A percentile compares a stretch with the other conserved stretches of the same genome.
phyloP scores from a whole-genome alignment of 2,888 invertebrate genomes.

The Drosophila anomalata region DNA sequence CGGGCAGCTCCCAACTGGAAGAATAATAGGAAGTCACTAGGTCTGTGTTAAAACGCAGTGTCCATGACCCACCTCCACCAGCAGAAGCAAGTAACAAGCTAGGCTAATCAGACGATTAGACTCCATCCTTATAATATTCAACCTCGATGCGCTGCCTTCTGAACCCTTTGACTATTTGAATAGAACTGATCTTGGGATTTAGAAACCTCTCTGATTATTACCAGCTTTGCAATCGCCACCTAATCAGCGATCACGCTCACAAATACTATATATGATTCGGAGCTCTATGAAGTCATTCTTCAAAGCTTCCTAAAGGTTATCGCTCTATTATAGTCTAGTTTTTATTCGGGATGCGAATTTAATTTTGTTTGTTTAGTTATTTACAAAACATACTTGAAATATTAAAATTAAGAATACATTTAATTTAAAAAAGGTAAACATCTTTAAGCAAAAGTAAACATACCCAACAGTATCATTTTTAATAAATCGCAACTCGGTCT shows the following conservation, averaged over 20 bases:
- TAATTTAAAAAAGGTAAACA: not conserved
- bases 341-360: not conserved
- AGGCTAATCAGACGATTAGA: constrained; percentile 35
- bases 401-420: not conserved
- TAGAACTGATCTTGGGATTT: constrained; percentile 48
- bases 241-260: constrained; percentile 7
- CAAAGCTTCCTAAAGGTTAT: constrained; percentile 9
- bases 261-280: not conserved
- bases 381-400: not conserved
- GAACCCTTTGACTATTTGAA: constrained; percentile 30
- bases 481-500: not conserved
- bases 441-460: not conserved
- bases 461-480: not conserved
- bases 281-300: constrained; percentile 1
- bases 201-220: not conserved
- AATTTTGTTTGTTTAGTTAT: not conserved
- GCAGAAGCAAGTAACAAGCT: constrained; percentile 39
- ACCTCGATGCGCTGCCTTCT: not conserved
- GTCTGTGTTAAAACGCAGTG: not conserved
- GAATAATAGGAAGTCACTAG: not conserved
- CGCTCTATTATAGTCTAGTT: not conserved
- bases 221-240: constrained; percentile 19
- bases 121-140: constrained; percentile 40
- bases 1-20: constrained; percentile 12
- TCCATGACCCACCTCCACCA: constrained; percentile 55